Percentiles rank a stretch among this genome's conserved stretches.
phyloP scores from a whole-genome alignment of 2,888 invertebrate species.

The Drosophila multiciliata region DNA sequence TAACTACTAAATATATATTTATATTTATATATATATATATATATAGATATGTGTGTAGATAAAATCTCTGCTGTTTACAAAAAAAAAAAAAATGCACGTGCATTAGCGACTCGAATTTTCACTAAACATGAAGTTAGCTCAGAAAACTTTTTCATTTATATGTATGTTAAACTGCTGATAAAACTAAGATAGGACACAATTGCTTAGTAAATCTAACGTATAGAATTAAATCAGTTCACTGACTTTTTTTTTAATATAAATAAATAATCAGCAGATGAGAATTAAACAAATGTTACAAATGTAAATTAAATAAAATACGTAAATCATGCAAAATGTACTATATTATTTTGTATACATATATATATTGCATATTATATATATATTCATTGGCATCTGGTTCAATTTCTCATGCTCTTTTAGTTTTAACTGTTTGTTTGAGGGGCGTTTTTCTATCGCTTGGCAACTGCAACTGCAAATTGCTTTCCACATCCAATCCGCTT shows the following conservation, averaged over 20 bases:
- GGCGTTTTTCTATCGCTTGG: conserved; percentile 45
- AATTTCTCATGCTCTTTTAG: not conserved
- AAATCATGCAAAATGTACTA: not conserved
- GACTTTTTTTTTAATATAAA: not conserved
- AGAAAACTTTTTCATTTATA: not conserved
- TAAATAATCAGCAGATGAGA: not conserved
- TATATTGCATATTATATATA: not conserved
- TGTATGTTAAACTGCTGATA: not conserved
- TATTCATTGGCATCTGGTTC: conserved; percentile 9
- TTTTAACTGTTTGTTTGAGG: conserved; percentile 16
- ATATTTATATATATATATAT: not conserved
- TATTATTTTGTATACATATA: not conserved
- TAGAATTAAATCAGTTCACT: not conserved
- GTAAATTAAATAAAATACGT: not conserved
- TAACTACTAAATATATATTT: not conserved
- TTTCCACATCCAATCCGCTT: conserved; percentile 21
- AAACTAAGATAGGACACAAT: not conserved
- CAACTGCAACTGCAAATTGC: conserved; percentile 7
- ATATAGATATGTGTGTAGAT: not conserved
- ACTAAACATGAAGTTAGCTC: not conserved
- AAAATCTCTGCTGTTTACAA: not conserved
- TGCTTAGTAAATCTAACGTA: not conserved
- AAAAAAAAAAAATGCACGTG: not conserved
- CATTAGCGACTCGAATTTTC: not conserved
- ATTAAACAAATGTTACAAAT: not conserved